Conservation (phyloP, 2,113 vertebrate species). For the Stomatorhinus ivindoensis region DNA sequence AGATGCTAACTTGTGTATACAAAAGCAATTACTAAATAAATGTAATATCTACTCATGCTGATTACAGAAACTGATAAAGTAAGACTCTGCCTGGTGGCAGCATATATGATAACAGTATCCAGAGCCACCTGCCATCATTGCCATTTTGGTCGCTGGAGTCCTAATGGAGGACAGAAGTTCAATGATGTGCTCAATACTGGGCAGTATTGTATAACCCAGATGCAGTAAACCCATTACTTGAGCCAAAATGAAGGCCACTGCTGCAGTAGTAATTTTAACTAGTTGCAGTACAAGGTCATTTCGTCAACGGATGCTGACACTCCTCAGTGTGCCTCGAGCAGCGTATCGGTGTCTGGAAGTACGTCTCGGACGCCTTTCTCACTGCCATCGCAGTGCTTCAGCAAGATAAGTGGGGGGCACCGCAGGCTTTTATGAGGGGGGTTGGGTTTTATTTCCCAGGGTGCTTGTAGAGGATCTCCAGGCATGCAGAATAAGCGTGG, state of each 20-base stretch:
- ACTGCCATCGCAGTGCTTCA: not conserved
- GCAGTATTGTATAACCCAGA: not conserved
- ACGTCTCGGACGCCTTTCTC: not conserved
- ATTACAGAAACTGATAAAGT: not conserved
- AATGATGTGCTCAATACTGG: not conserved
- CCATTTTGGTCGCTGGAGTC: not conserved
- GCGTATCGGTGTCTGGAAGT: not conserved
- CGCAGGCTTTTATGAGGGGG: not conserved
- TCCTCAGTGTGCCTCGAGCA: not conserved
- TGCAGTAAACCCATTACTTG: not conserved
- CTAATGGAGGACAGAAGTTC: not conserved
- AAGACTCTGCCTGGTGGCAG: not conserved
- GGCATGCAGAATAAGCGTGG: not conserved
- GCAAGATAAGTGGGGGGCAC: slow-evolving; percentile 1
- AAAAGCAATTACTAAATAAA: not conserved
- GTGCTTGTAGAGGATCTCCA: slow-evolving; percentile 7
- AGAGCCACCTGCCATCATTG: not conserved
- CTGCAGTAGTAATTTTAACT: not conserved
- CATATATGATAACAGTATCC: not conserved
- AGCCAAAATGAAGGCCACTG: too few relatives aligned
- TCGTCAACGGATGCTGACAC: not conserved
- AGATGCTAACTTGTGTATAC: not conserved
- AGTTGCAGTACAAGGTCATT: not conserved
- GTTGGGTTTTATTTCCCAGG: not conserved
- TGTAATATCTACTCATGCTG: not conserved